A percentile compares a stretch with the other conserved stretches of the same genome.
These are phyloP conservation scores for Argyresthia goedartella DNA, from an alignment of 2,888 invertebrate genomes.

Conservation along the genomic window DNA sequence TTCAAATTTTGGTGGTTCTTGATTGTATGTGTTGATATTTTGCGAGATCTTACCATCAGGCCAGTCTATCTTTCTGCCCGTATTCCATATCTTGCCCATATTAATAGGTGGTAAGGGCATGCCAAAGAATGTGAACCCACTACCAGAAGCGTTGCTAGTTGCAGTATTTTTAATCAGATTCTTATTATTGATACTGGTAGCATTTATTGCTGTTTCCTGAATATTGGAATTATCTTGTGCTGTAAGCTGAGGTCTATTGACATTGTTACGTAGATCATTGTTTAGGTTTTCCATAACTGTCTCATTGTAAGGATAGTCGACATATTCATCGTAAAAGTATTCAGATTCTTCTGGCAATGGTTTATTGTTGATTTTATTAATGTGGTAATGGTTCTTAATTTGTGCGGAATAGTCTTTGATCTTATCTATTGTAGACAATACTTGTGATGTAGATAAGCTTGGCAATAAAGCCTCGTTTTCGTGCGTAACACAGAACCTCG, in stretches of 20 bases:
- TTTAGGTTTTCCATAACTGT: slow-evolving; percentile 51
- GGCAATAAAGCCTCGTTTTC: slow-evolving; percentile 75
- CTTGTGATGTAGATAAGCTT: slow-evolving; percentile 69
- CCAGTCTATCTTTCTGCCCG: slow-evolving; percentile 59
- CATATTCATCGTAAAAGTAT: slow-evolving; percentile 86
- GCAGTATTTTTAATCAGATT: slow-evolving; percentile 39
- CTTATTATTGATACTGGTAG: slow-evolving; percentile 23
- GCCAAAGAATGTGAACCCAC: slow-evolving; percentile 87
- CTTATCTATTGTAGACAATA: slow-evolving; percentile 71
- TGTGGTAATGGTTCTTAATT: slow-evolving; percentile 50
- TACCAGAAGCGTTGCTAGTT: slow-evolving; percentile 57
- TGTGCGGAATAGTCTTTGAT: slow-evolving; percentile 56
- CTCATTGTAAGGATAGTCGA: slow-evolving; percentile 81
- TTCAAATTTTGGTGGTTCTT: slow-evolving; percentile 75
- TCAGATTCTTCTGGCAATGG: slow-evolving; percentile 83
- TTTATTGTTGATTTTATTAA: slow-evolving; percentile 53
- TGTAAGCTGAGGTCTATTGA: slow-evolving; percentile 61
- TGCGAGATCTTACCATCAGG: slow-evolving; percentile 42
- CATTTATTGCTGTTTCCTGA: background rate
- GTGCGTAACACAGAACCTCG: slow-evolving; percentile 73
- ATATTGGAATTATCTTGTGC: too few relatives aligned
- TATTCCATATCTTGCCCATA: slow-evolving; percentile 74
- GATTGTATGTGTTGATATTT: slow-evolving; percentile 38
- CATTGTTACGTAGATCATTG: slow-evolving; percentile 35
- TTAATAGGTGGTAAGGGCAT: slow-evolving; percentile 82